phyloP scores from a whole-genome alignment of 1,140 invertebrate species.

The Drosophila bipectinata region DNA sequence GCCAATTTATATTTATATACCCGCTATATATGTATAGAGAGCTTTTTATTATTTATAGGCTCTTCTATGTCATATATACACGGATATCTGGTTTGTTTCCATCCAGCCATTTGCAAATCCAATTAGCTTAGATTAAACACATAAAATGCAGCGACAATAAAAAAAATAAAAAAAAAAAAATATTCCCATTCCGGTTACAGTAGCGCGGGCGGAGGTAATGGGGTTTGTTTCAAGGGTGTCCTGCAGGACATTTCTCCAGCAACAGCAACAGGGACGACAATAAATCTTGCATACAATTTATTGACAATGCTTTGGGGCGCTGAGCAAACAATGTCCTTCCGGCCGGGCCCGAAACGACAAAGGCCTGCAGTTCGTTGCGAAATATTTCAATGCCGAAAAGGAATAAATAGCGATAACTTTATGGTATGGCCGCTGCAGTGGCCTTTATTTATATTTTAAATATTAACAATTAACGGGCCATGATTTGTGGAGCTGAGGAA shows the following conservation, averaged over 20 bases:
- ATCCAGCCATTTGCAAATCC: conserved; percentile 55
- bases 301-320: conserved; percentile 75
- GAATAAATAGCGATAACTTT: conserved; percentile 6
- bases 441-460: conserved; percentile 10
- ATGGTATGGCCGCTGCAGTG: neutral
- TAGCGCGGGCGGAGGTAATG: conserved; percentile 3
- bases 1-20: conserved; percentile 2
- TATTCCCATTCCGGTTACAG: conserved; percentile 16
- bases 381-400: neutral
- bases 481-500: neutral
- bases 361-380: conserved; percentile 35
- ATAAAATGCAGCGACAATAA: conserved; percentile 39
- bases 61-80: conserved; percentile 4
- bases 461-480: conserved; percentile 70
- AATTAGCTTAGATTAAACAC: conserved; percentile 62
- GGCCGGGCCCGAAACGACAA: conserved; percentile 52
- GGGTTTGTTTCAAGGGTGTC: neutral
- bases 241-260: conserved; percentile 41
- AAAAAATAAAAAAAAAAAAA: conserved; percentile 14
- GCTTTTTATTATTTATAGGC: conserved; percentile 44
- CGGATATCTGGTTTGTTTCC: conserved; percentile 29
- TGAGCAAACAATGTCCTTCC: conserved; percentile 78
- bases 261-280: conserved; percentile 52
- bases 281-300: conserved; percentile 81
- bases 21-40: neutral